Evolutionary conservation across 92 coral and sea anemone genomes (phyloP).

Genomic region (Nematostella vectensis): DNA sequence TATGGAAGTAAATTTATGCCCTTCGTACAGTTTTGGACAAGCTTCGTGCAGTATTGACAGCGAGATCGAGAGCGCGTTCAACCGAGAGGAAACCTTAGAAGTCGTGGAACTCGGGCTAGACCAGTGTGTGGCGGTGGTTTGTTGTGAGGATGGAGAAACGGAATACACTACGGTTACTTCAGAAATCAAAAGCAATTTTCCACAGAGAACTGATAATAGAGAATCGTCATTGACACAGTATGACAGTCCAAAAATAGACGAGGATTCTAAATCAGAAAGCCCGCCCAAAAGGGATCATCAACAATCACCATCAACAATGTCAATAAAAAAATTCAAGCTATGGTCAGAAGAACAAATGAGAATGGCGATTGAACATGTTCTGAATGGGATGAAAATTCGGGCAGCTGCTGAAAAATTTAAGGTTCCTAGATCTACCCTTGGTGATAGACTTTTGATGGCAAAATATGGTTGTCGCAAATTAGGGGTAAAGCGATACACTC

Average conservation of each 20-base stretch:
- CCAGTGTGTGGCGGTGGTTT: constrained; percentile 17
- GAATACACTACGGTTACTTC: constrained; percentile 8
- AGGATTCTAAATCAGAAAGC: neutral
- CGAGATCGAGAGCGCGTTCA: neutral
- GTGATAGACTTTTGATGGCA: constrained; percentile 2
- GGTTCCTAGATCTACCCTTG: constrained; percentile 27
- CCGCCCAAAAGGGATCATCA: neutral
- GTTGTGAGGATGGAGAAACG: constrained; percentile 16
- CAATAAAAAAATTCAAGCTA: constrained; percentile 7
- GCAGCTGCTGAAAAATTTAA: constrained; percentile 12
- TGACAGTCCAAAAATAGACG: neutral
- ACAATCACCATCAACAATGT: neutral
- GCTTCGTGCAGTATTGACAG: constrained; percentile 15
- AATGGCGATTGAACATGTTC: constrained; percentile 18
- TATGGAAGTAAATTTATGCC: constrained; percentile 28
- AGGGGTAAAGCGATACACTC: neutral
- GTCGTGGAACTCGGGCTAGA: constrained; percentile 17
- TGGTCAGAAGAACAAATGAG: constrained; percentile 29
- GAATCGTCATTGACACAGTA: neutral
- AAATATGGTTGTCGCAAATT: neutral
- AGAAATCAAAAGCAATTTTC: neutral
- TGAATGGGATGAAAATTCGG: constrained; percentile 20
- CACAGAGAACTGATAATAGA: neutral
- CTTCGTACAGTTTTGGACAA: constrained; percentile 13
- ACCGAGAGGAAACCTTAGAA: constrained; percentile 6